Evolutionary conservation across 2,888 invertebrate species (phyloP), one percentile per base, ranked within the genome.

Genomic region (Villa cingulata): DNA sequence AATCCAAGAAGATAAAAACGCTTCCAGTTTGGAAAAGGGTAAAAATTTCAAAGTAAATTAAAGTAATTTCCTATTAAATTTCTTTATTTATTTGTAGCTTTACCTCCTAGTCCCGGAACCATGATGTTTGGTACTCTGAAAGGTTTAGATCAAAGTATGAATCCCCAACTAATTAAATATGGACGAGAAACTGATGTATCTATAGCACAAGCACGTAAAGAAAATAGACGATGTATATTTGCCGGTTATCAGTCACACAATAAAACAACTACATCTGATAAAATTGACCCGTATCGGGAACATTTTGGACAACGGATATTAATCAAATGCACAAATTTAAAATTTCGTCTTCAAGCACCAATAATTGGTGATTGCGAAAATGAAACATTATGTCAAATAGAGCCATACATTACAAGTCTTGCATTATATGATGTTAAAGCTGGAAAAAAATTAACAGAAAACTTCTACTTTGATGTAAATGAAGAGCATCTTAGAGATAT

Each of bases 331-430:
- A 85, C 89, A 61, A 83, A 81, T 59, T 75, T 91, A 56, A 81
- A 80, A 63, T 88, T 91, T 69, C 80, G 86, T 54, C 73, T 92
- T 55, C 91, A 90, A 73, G 83, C 84, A 49, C 81, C 82, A 4
- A 54, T 57, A 1, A 76, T 85, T 54, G 81, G 83, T 46, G 80
- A 79, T 34, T 56, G 57, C 48, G 86, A 85, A 46, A 82, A 79
- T 53, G 85, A 87, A 56, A 73, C 81, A 45, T 62, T 85, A 48
- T 82, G 81, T 60, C 68, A 68, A 54, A 62, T 96, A 46, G 97
- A 97, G 65, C 96, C 97, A 0, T 96, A 96, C 70, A 87, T 87
- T 62, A 84, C 94, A 18, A 81, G 85, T 42, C 70, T 97, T 55
- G 84, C 90, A 48, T 70, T 97, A 38, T 97, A 88, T 68, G 96